Evolutionary conservation across 2,113 vertebrate genomes (phyloP), one percentile per base, ranked within the genome.

Genomic region (Semicossyphus pulcher): DNA sequence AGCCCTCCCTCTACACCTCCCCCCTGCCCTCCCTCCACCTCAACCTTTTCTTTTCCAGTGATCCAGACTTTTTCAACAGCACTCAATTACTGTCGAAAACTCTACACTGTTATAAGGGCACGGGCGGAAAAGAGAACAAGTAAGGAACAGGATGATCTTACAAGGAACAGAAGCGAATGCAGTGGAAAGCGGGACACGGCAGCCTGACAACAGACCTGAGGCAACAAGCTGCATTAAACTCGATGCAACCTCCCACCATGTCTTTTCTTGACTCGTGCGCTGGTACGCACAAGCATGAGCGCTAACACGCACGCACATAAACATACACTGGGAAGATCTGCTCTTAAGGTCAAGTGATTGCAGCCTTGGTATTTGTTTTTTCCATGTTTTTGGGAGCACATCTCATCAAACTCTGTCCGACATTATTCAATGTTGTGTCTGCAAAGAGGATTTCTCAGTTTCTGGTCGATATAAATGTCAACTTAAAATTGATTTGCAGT

Each of bases 161-260:
- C 66, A 66, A 12, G 16, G 28, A 69, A 53, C 36, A 62, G 25
- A 78, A 73, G 52, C 4, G 25, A 82, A 72, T 25, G 16, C 52
- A 75, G 58, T 52, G 57, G 70, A 88, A 87, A 89, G 70, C 36
- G 0, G 75, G 58, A 73, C 63, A 81, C 39, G 5, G 78, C 45
- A 42, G 53, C 48, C 53, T 53, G 69, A 78, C 73, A 78, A 67
- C 63, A 76, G 48, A 69, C 88, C 81, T 57, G 1, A 80, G 86
- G 89, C 81, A 67, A 84, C 45, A 86, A 86, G 78, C 59, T 78
- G 84, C 86, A 85, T 90, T 87, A 86, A 84, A 88, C 32, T 76
- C 68, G 54, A 37, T 11, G 10, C 58, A 76, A 42, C 66, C 71
- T 77, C 60, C 63, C 39, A 72, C 62, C 51, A 20, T 52, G 45